Evolutionary conservation across 23 tunicate genomes (phyloP).

Genomic region (Halocynthia roretzi): DNA sequence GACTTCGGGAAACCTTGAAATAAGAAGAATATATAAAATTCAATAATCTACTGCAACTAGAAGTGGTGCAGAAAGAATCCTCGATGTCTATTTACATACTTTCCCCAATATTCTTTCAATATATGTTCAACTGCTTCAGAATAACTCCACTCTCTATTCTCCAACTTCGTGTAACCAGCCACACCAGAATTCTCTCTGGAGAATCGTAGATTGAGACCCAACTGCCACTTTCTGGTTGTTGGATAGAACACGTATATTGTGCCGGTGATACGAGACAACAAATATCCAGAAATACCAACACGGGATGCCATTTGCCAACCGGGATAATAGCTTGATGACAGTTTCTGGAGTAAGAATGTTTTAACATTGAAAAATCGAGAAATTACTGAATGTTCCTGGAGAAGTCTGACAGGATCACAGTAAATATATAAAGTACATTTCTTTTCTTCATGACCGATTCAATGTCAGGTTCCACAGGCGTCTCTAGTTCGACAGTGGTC

Average conservation of each 20-base stretch:
- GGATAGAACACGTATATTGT: slow-evolving; percentile 66
- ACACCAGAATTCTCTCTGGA: slow-evolving; percentile 64
- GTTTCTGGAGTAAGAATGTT: slow-evolving; percentile 1
- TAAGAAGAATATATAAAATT: neutral
- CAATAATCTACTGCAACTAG: neutral
- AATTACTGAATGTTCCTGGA: neutral
- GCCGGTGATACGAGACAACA: slow-evolving; percentile 91
- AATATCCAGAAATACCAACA: slow-evolving; percentile 50
- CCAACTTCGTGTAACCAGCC: slow-evolving; percentile 63
- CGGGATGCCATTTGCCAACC: slow-evolving; percentile 65
- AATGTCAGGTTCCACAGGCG: slow-evolving; percentile 38
- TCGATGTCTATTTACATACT: slow-evolving; percentile 21
- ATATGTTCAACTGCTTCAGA: slow-evolving; percentile 44
- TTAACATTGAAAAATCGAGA: neutral
- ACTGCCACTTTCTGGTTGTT: slow-evolving; percentile 56
- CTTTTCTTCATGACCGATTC: slow-evolving; percentile 10
- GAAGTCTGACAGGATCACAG: neutral
- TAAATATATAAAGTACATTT: slow-evolving; percentile 9
- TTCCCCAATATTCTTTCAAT: slow-evolving; percentile 35
- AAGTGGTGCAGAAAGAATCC: neutral
- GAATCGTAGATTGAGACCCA: slow-evolving; percentile 72
- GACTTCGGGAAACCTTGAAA: slow-evolving; percentile 65
- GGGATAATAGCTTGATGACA: slow-evolving; percentile 40
- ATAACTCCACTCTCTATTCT: slow-evolving; percentile 65
- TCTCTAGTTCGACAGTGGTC: slow-evolving; percentile 26